These are phyloP conservation scores for Zaprionus nigranus DNA, from an alignment of 1,140 invertebrate species.

Conservation along the genomic window DNA sequence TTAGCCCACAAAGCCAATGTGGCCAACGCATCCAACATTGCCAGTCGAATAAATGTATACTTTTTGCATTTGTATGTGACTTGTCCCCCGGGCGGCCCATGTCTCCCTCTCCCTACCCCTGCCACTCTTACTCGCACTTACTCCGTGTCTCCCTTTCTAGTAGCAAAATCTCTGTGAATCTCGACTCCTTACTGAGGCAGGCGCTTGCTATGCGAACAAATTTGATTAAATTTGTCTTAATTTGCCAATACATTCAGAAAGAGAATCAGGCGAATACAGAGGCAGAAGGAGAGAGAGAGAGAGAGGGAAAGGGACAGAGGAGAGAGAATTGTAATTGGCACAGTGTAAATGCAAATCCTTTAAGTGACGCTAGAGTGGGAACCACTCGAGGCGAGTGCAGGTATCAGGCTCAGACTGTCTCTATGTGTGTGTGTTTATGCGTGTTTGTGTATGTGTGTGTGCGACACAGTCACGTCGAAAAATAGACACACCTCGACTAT, in stretches of 20 bases:
- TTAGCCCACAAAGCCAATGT: conserved; percentile 30
- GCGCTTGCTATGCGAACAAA: background rate
- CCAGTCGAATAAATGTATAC: conserved; percentile 11
- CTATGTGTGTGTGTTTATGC: too few species aligned
- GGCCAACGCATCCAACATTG: background rate
- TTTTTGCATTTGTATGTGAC: conserved; percentile 60
- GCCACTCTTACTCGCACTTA: background rate
- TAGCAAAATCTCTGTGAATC: background rate
- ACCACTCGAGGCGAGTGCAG: conserved; percentile 24
- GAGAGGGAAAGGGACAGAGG: too few species aligned
- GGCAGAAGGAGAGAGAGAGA: background rate
- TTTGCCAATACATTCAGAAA: conserved; percentile 45
- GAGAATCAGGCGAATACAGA: background rate
- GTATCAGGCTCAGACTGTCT: background rate
- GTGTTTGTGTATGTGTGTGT: background rate
- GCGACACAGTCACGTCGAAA: conserved; percentile 8
- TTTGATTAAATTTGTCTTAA: conserved; percentile 44
- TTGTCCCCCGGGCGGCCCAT: conserved; percentile 27
- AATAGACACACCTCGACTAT: conserved; percentile 8
- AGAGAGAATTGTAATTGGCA: too few species aligned
- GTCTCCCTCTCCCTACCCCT: background rate
- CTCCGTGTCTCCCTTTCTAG: background rate
- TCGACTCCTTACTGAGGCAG: background rate
- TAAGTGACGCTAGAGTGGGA: conserved; percentile 38
- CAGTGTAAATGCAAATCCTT: conserved; percentile 52